Evolutionary conservation across 1,140 invertebrate species (phyloP), one percentile per base, ranked within the genome.

Genomic region (Eurosta solidaginis): DNA sequence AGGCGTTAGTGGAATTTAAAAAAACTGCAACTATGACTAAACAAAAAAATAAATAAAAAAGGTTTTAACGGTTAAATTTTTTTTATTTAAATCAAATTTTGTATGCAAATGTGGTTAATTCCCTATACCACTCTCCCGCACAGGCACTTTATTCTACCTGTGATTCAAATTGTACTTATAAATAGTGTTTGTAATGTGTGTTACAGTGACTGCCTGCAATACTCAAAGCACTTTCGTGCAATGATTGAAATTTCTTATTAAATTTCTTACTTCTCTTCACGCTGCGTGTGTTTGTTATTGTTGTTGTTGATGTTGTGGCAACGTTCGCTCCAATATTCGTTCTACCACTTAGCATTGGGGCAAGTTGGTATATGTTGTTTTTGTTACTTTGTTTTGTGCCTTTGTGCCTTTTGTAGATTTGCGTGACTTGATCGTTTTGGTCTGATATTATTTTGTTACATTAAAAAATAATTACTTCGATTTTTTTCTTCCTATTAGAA

Each of bases 341-440:
- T 36, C 54, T 59, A 4, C 22, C 59, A 10, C n/a, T 40, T 17
- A 20, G 20, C n/a, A 10, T 27, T 27, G 33, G 25, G 10, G 33
- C 73, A 47, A 47, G 27, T 42, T n/a, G n/a, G n/a, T n/a, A 14
- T 42, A 45, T 29, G 42, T 12, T 12, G 36, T 45, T 74, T 12
- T 25, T 45, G 36, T 44, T 74, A 27, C 63, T 81, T 80, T 49
- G n/a, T 76, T 29, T 10, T 44, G 25, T 76, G 42, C 17, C 45
- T 76, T 49, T 50, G 20, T 76, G 22, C 17, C 27, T 44, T 50
- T 45, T 52, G 74, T 76, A 45, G 63, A 27, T 68, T 85, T 85
- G 83, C 83, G 84, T 85, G 83, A 85, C 83, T 85, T 85, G 83
- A 85, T 85, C 83, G 84, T 85, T 85, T 85, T 85, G 83, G 83